Conservation (phyloP, 2,888 invertebrate species). For the Iselma pallidipennis region DNA sequence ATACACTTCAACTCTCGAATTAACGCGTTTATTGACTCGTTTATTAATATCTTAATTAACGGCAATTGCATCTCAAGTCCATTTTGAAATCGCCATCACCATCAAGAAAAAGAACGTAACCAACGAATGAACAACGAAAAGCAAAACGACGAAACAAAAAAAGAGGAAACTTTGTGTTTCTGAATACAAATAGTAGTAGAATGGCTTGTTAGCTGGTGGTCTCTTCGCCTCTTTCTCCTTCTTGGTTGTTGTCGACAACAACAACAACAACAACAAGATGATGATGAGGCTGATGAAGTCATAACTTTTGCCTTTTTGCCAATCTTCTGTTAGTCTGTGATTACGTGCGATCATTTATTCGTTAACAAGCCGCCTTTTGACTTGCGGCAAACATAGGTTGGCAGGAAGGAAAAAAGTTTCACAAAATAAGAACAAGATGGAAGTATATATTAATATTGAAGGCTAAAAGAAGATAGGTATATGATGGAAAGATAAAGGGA, state of each 20-base stretch:
- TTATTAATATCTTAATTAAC: constrained; percentile 40
- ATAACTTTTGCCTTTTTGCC: constrained; percentile 33
- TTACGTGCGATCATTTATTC: constrained; percentile 30
- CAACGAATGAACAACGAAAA: too few relatives aligned
- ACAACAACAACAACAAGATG: not conserved
- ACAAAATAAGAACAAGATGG: not conserved
- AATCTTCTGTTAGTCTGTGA: constrained; percentile 17
- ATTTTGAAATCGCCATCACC: not conserved
- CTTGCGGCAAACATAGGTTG: constrained; percentile 4
- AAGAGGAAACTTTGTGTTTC: not conserved
- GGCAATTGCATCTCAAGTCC: constrained; percentile 29
- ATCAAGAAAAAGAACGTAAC: not conserved
- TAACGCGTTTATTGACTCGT: constrained; percentile 41
- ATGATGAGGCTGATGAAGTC: constrained; percentile 27
- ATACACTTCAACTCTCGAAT: constrained; percentile 11
- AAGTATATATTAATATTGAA: too few relatives aligned
- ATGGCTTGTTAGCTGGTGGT: constrained; percentile 3
- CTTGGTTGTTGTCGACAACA: not conserved
- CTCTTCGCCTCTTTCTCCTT: not conserved
- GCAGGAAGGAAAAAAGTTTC: not conserved
- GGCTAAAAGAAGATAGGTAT: not conserved
- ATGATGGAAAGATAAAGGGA: not conserved
- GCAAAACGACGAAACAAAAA: not conserved
- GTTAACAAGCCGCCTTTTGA: constrained; percentile 35
- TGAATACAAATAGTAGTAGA: not conserved